Evolutionary conservation across 2,888 invertebrate species (phyloP).

Genomic region (Muscina levida): DNA sequence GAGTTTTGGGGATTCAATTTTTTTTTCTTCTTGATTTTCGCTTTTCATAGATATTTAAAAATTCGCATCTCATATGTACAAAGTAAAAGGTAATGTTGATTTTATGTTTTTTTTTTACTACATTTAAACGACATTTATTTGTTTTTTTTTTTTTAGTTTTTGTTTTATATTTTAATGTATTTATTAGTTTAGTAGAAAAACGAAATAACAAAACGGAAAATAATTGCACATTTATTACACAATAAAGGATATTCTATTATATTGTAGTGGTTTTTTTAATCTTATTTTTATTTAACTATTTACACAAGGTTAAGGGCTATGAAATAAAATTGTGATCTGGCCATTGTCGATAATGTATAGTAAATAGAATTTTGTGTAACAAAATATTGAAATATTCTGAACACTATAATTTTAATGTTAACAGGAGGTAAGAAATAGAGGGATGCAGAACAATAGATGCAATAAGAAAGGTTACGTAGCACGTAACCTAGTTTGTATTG

Average conservation of each 20-base stretch:
- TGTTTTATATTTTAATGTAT: background rate
- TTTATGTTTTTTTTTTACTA: constrained; percentile 46
- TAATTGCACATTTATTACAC: constrained; percentile 67
- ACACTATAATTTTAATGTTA: no score
- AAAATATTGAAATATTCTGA: no score
- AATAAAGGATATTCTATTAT: constrained; percentile 31
- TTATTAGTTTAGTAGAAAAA: constrained; percentile 48
- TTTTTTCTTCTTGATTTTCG: constrained; percentile 25
- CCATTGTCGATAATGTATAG: no score
- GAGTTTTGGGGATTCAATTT: constrained; percentile 28
- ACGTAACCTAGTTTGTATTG: no score
- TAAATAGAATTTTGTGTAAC: no score
- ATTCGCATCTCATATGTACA: constrained; percentile 24
- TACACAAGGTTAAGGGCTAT: constrained; percentile 5
- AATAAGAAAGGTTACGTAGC: no score
- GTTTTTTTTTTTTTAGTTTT: constrained; percentile 40
- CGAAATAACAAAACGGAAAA: constrained; percentile 51
- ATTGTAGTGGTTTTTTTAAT: background rate
- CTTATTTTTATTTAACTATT: background rate
- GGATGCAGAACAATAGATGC: no score
- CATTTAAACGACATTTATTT: constrained; percentile 61
- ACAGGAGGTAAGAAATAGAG: no score
- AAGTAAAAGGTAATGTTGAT: constrained; percentile 26
- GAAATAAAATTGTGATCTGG: no score
- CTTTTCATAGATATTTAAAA: constrained; percentile 23